These are phyloP conservation scores for Hydractinia echinata DNA, from an alignment of 30 jellyfish, hydroid and myxozoan genomes.

Conservation along the genomic window DNA sequence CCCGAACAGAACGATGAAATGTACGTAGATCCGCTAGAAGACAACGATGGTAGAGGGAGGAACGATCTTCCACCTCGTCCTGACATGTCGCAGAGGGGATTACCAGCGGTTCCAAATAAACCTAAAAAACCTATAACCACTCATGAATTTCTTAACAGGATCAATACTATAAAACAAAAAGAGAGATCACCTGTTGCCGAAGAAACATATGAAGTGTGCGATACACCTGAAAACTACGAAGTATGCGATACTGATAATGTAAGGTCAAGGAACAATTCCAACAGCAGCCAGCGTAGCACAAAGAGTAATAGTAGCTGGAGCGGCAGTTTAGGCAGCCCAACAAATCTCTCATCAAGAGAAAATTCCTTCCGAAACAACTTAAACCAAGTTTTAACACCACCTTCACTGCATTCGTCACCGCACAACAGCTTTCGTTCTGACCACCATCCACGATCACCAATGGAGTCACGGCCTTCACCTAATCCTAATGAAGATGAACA, in stretches of 20 bases:
- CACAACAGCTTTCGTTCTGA: too few species aligned
- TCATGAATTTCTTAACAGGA: neutral
- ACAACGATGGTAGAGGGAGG: neutral
- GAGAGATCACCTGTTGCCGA: too few species aligned
- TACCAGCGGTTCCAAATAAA: neutral
- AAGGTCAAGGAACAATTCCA: constrained; percentile 6
- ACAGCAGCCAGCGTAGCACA: neutral
- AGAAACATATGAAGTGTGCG: neutral
- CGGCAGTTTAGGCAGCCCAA: neutral
- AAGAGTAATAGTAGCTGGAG: neutral
- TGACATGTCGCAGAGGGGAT: neutral
- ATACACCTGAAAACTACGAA: neutral
- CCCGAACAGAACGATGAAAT: neutral
- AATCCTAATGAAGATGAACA: neutral
- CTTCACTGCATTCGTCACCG: neutral
- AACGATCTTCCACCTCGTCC: neutral
- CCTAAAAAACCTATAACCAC: neutral
- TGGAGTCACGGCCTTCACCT: constrained; percentile 7
- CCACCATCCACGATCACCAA: neutral
- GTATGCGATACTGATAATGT: neutral
- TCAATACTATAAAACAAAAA: neutral
- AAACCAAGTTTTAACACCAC: neutral
- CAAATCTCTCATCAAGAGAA: neutral
- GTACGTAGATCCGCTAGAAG: constrained; percentile 13
- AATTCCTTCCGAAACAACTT: neutral